phyloP scores from a whole-genome alignment of 2,113 vertebrate species.

The Leucopternis melanops region DNA sequence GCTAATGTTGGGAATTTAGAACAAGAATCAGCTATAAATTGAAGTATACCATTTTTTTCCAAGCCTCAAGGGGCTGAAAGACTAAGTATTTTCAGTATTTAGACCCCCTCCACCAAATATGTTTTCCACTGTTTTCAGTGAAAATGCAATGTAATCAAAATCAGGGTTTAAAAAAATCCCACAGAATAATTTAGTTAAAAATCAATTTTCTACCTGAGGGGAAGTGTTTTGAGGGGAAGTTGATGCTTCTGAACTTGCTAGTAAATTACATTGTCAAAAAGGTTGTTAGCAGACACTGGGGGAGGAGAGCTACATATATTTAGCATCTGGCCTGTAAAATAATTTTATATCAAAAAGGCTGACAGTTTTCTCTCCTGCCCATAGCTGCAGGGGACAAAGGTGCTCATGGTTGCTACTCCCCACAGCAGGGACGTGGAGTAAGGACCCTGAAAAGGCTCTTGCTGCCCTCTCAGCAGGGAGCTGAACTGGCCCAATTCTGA shows the following conservation, averaged over 20 bases:
- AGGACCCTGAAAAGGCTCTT: not conserved
- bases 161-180: accelerated
- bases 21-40: not conserved
- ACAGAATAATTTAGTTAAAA: not conserved
- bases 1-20: not conserved
- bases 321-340: not conserved
- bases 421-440: not conserved
- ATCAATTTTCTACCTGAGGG: not conserved
- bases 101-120: not conserved
- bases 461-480: not conserved
- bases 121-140: not conserved
- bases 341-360: not conserved
- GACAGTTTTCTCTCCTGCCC: not conserved
- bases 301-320: not conserved
- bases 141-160: not conserved
- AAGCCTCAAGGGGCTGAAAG: not conserved
- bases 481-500: not conserved
- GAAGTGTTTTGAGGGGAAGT: not conserved
- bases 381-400: not conserved
- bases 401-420: not conserved
- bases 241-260: not conserved
- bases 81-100: not conserved
- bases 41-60: not conserved
- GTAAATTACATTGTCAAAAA: not conserved
- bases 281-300: not conserved